A percentile compares a stretch with the other conserved stretches of the same genome.
phyloP scores from a whole-genome alignment of 1,140 invertebrate genomes.

The Drosophila ercepeae region DNA sequence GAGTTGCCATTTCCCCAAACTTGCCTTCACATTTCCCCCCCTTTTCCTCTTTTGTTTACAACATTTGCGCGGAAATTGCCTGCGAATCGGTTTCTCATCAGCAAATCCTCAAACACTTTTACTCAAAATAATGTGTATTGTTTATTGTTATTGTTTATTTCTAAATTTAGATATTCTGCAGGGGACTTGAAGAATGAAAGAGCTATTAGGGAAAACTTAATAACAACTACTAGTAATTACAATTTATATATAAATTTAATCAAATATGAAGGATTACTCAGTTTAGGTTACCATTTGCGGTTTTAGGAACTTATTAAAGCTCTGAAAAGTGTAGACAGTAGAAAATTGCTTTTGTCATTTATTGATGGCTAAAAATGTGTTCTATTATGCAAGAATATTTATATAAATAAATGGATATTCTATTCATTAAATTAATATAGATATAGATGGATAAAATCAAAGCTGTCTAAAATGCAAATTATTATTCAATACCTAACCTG shows the following conservation, averaged over 20 bases:
- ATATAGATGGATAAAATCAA: no score
- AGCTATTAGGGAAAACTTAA: neutral
- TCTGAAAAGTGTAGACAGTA: no score
- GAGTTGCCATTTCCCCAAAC: neutral
- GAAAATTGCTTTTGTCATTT: neutral
- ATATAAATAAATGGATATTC: no score
- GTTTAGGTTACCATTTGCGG: no score
- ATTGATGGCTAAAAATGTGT: no score
- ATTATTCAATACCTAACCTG: no score
- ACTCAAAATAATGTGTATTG: neutral
- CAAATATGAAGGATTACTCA: no score
- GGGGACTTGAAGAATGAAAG: neutral
- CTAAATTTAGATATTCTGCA: slow-evolving; percentile 20
- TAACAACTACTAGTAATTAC: neutral
- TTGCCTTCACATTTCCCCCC: no score
- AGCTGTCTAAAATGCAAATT: no score
- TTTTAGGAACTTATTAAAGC: no score
- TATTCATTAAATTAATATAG: neutral
- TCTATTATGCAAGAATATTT: no score
- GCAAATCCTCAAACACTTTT: neutral
- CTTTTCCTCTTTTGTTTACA: slow-evolving; percentile 26
- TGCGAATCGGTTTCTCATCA: slow-evolving; percentile 25
- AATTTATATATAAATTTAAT: neutral
- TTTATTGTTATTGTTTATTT: slow-evolving; percentile 33
- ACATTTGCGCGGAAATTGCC: slow-evolving; percentile 20